phyloP scores from a whole-genome alignment of 2,113 vertebrate genomes.

The Lophius piscatorius region DNA sequence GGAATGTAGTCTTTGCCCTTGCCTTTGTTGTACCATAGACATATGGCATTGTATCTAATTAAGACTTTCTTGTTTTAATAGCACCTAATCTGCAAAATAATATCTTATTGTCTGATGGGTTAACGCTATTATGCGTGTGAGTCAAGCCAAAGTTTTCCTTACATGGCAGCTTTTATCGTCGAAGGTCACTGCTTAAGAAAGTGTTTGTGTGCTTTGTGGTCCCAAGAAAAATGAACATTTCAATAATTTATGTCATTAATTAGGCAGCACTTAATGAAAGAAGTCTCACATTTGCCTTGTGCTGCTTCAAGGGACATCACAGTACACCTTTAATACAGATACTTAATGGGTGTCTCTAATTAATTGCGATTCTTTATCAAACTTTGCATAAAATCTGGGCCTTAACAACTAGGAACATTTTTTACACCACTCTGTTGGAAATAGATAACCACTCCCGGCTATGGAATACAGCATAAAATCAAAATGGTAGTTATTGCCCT shows the following conservation, averaged over 20 bases:
- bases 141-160: constrained; percentile 30
- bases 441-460: too few relatives aligned
- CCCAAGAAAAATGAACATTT: constrained; percentile 69
- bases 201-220: constrained; percentile 59
- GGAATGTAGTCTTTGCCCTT: constrained; percentile 66
- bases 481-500: constrained; percentile 21
- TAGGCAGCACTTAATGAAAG: constrained; percentile 79
- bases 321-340: constrained; percentile 78
- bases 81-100: constrained; percentile 40
- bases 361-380: constrained; percentile 76
- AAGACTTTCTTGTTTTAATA: constrained; percentile 35
- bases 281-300: constrained; percentile 59
- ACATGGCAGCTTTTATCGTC: constrained; percentile 56
- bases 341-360: constrained; percentile 74
- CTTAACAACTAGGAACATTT: constrained; percentile 19
- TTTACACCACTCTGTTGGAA: constrained; percentile 1
- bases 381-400: constrained; percentile 50
- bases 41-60: constrained; percentile 52
- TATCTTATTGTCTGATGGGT: constrained; percentile 5
- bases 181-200: constrained; percentile 68
- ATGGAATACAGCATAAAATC: neutral
- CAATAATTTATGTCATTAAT: constrained; percentile 78
- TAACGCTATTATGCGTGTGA: constrained; percentile 6
- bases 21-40: constrained; percentile 55
- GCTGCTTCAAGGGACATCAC: constrained; percentile 75